phyloP scores from a whole-genome alignment of 2,888 invertebrate species.

The Ecliptopera silaceata region DNA sequence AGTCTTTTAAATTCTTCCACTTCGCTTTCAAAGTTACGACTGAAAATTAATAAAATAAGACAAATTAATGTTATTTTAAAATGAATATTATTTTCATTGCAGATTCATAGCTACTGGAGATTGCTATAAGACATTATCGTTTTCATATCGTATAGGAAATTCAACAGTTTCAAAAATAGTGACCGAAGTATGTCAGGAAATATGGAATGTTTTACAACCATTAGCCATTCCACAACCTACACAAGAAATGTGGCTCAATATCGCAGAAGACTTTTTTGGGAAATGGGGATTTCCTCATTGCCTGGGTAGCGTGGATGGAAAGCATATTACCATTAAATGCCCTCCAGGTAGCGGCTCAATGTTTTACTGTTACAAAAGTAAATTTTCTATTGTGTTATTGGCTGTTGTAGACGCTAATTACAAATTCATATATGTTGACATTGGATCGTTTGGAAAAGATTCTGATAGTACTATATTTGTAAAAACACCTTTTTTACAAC shows the following conservation, averaged over 20 bases:
- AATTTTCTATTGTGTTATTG: too few relatives aligned
- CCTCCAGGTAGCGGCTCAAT: too few relatives aligned
- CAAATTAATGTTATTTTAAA: background rate
- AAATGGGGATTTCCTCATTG: background rate
- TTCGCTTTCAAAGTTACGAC: conserved; percentile 23
- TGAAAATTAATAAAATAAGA: conserved; percentile 17
- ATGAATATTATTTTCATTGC: background rate
- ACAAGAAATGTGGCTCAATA: background rate
- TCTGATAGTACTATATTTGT: background rate
- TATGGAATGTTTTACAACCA: conserved; percentile 16
- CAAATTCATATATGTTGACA: too few relatives aligned
- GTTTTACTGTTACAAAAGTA: too few relatives aligned
- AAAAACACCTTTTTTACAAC: background rate
- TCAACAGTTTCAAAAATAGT: conserved; percentile 17
- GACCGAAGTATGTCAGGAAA: conserved; percentile 12
- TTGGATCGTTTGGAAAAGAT: too few relatives aligned
- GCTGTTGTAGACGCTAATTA: too few relatives aligned
- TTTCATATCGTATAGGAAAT: conserved; percentile 1
- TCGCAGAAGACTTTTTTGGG: background rate
- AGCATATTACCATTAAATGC: background rate
- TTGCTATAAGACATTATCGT: background rate
- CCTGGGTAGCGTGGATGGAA: background rate
- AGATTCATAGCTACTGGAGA: background rate
- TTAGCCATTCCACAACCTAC: conserved; percentile 1
- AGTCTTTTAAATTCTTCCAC: conserved; percentile 25